These are phyloP conservation scores for Mylabris phalerata DNA, from an alignment of 1,140 invertebrate genomes.

Conservation along the genomic window DNA sequence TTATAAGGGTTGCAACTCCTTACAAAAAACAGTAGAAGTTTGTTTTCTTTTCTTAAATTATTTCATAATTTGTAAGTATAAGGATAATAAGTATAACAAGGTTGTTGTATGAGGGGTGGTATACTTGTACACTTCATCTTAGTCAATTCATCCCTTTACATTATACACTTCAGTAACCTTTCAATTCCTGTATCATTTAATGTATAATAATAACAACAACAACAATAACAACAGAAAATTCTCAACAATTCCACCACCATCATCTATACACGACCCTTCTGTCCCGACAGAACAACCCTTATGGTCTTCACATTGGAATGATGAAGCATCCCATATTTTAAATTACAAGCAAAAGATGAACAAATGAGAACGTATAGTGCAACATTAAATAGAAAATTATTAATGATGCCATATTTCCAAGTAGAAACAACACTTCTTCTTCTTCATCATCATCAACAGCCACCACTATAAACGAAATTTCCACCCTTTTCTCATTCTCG, in stretches of 20 bases:
- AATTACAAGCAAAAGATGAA: conserved; percentile 25
- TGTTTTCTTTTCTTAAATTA: no score
- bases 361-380: conserved; percentile 35
- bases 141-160: background rate
- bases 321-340: conserved; percentile 24
- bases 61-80: no score
- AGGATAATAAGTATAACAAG: no score
- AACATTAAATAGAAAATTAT: conserved; percentile 38
- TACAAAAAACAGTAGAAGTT: no score
- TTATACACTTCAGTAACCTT: background rate
- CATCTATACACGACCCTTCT: no score
- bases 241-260: background rate
- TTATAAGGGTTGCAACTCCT: no score
- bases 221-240: background rate
- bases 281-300: no score
- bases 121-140: background rate
- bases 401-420: conserved; percentile 37
- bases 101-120: background rate
- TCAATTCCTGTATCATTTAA: background rate
- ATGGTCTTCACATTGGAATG: conserved; percentile 7
- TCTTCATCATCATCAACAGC: conserved; percentile 13
- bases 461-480: conserved; percentile 6
- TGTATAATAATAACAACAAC: background rate
- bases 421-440: conserved; percentile 25
- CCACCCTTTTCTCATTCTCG: background rate